Percentiles rank a stretch among this genome's conserved stretches.
Conservation (phyloP, 2,888 invertebrate species). For the Diarsia rubi region DNA sequence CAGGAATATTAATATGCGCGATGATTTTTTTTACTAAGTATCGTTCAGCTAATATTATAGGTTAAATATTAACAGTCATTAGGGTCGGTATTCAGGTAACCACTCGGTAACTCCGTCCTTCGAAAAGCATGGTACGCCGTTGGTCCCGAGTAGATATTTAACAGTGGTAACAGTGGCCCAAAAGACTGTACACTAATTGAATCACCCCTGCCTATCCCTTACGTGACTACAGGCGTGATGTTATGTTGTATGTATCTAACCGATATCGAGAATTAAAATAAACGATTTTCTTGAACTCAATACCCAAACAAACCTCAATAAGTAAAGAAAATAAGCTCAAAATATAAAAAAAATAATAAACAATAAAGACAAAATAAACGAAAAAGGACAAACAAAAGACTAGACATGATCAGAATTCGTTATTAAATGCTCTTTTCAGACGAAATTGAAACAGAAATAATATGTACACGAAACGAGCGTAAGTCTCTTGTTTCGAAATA, state of each 20-base stretch:
- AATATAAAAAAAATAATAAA: neutral
- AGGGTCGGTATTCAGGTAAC: too few relatives aligned
- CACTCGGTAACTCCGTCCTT: too few relatives aligned
- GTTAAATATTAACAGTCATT: too few relatives aligned
- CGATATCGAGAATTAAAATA: neutral
- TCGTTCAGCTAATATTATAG: too few relatives aligned
- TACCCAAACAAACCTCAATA: neutral
- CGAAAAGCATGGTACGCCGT: too few relatives aligned
- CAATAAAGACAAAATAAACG: neutral
- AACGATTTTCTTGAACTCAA: neutral
- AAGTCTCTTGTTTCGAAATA: slow-evolving; percentile 21
- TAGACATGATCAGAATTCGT: slow-evolving; percentile 18
- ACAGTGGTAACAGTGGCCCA: too few relatives aligned
- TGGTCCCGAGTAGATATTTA: too few relatives aligned
- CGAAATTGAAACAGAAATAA: slow-evolving; percentile 33
- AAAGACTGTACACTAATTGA: neutral
- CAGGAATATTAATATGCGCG: too few relatives aligned
- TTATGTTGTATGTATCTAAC: neutral
- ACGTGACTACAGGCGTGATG: neutral
- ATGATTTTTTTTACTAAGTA: too few relatives aligned
- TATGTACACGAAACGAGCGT: slow-evolving; percentile 3
- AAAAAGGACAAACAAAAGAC: slow-evolving; percentile 13
- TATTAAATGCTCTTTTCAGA: slow-evolving; percentile 25
- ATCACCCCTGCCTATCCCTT: neutral
- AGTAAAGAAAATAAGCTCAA: neutral